Evolutionary conservation across 2,888 invertebrate genomes (phyloP).

Genomic region (Lithophane ornitopus): DNA sequence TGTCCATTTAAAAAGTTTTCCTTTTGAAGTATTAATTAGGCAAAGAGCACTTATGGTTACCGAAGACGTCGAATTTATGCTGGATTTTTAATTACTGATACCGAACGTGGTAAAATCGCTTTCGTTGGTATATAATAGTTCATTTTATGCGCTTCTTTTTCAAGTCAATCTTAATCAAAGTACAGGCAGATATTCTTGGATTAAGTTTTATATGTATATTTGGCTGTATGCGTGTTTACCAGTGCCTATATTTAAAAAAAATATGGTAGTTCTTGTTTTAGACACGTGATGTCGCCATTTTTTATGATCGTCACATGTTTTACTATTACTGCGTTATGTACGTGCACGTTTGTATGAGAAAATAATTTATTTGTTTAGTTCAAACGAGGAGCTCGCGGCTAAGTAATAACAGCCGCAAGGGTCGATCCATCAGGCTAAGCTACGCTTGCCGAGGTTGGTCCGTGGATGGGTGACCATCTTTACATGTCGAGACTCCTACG

Average conservation of each 20-base stretch:
- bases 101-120: background rate
- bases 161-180: background rate
- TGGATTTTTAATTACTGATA: background rate
- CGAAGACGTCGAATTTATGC: no score
- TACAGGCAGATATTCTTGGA: background rate
- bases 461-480: no score
- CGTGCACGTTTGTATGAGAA: background rate
- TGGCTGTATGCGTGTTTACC: background rate
- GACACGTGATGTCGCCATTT: background rate
- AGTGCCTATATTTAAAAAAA: background rate
- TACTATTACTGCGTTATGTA: background rate
- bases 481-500: no score
- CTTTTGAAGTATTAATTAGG: constrained; percentile 30
- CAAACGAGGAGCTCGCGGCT: no score
- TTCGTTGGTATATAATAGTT: background rate
- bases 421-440: no score
- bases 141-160: background rate
- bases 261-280: background rate
- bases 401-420: no score
- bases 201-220: background rate
- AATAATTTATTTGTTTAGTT: background rate
- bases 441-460: no score
- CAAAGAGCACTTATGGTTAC: constrained; percentile 8
- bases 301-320: background rate
- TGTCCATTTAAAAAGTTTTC: constrained; percentile 4